These are phyloP conservation scores for Phalacrocorax aristotelis DNA, from an alignment of 2,113 vertebrate species.

Conservation along the genomic window DNA sequence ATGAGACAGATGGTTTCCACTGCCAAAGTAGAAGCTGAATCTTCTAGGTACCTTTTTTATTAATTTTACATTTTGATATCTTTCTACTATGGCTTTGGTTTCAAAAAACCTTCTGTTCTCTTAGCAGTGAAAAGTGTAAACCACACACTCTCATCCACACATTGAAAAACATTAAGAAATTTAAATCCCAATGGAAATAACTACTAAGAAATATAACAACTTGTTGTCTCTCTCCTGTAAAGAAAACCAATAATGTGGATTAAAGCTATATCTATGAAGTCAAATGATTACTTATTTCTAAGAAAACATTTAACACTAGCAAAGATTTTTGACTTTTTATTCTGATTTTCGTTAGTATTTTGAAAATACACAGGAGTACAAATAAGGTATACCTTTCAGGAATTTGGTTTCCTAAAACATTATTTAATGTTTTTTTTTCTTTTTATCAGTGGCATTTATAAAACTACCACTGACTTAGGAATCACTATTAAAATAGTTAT, in stretches of 20 bases:
- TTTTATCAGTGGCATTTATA: not conserved
- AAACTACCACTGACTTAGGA: not conserved
- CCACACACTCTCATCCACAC: not conserved
- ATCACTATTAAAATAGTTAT: not conserved
- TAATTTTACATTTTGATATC: constrained; percentile 36
- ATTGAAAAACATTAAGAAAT: not conserved
- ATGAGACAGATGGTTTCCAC: not conserved
- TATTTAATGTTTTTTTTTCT: not conserved
- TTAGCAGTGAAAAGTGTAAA: not conserved
- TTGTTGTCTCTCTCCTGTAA: not conserved
- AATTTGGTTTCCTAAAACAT: not conserved
- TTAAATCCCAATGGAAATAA: not conserved
- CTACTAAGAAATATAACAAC: not conserved
- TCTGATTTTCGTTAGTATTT: not conserved
- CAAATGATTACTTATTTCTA: not conserved
- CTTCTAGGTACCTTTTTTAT: constrained; percentile 14
- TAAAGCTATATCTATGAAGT: not conserved
- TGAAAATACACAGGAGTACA: not conserved
- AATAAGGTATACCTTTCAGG: not conserved
- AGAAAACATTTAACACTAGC: not conserved
- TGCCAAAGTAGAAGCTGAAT: not conserved
- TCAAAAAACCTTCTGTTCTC: not conserved
- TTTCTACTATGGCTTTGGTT: constrained; percentile 1
- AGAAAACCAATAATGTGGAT: not conserved
- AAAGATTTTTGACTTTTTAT: not conserved